These are phyloP conservation scores for Antheraea assamensis DNA, from an alignment of 2,888 invertebrate genomes.

Conservation along the genomic window DNA sequence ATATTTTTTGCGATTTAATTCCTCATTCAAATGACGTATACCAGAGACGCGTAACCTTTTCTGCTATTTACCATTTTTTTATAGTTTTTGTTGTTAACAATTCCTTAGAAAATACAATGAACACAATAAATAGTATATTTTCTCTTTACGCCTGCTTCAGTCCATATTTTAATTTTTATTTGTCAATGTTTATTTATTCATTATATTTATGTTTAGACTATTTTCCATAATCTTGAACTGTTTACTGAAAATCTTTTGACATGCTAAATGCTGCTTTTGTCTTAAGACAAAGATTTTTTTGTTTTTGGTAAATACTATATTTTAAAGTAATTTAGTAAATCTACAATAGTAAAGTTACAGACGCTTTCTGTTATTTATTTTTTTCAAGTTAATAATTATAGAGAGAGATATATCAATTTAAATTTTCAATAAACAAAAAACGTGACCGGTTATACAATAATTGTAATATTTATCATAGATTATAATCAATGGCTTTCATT, in stretches of 20 bases:
- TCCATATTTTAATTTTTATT: not conserved
- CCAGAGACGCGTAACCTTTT: conserved; percentile 72
- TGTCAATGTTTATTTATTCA: not conserved
- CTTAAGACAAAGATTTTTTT: too few species aligned
- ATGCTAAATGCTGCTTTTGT: too few species aligned
- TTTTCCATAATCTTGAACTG: too few species aligned
- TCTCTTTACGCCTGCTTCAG: not conserved
- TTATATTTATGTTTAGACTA: not conserved
- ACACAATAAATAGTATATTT: not conserved
- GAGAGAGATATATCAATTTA: not conserved
- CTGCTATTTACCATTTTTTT: conserved; percentile 33
- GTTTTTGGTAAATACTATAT: too few species aligned
- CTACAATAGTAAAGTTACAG: not conserved
- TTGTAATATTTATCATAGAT: conserved; percentile 57
- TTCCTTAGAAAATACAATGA: not conserved
- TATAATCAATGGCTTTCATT: conserved; percentile 59
- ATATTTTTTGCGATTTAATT: conserved; percentile 81
- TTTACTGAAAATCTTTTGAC: too few species aligned
- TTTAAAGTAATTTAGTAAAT: too few species aligned
- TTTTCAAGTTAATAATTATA: not conserved
- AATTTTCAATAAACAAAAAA: not conserved
- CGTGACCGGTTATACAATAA: conserved; percentile 24
- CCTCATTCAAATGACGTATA: conserved; percentile 77
- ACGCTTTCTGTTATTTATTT: not conserved
- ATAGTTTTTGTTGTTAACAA: conserved; percentile 28